Evolutionary conservation across 2,797 vertebrate species (phyloP), one percentile per base, ranked within the genome.

Genomic region (Gadopsis marmoratus): DNA sequence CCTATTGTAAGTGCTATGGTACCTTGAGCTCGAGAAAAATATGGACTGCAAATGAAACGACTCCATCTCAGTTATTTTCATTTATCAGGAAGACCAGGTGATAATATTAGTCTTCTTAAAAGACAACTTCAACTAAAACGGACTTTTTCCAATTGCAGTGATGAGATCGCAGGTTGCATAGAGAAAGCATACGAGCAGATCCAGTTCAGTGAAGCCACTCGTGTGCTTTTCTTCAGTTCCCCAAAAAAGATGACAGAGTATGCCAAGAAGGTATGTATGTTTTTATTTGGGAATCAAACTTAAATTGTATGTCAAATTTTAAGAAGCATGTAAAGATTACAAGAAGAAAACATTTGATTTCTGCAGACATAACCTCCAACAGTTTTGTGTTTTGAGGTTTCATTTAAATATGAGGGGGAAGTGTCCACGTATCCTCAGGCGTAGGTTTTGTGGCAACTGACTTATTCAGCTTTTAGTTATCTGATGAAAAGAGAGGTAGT

Each of bases 181-280:
- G 97, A 99, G 90, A 98, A 98, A 74, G 97, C 97, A 0, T 99
- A 98, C 10, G 97, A 98, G 82, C 96, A 97, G 90, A 97, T 99
- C 89, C 96, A 97, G 80, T 97, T 98, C 86, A 95, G 84, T 0
- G 97, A 98, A 82, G 97, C 97, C 60, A 97, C 97, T 0, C 93
- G 97, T 17, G 96, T 98, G 79, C 96, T 99, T 37, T 98, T 98
- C 95, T 99, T 98, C 93, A 96, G 89, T 77, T 95, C 96, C 2
- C 94, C 97, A 8, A 97, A 97, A 88, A 97, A 97, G 90, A 99
- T 99, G 97, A 97, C 97, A 0, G 97, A 99, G 6, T 99, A 98
- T 0, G 97, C 97, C 61, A 98, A 98, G 84, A 97, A 98, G 96
- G 97, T 99, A 76, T 79, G 93, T 83, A 17, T 56, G 2, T 51